phyloP scores from a whole-genome alignment of 2,113 vertebrate genomes.

The Sporophila hypoxantha region DNA sequence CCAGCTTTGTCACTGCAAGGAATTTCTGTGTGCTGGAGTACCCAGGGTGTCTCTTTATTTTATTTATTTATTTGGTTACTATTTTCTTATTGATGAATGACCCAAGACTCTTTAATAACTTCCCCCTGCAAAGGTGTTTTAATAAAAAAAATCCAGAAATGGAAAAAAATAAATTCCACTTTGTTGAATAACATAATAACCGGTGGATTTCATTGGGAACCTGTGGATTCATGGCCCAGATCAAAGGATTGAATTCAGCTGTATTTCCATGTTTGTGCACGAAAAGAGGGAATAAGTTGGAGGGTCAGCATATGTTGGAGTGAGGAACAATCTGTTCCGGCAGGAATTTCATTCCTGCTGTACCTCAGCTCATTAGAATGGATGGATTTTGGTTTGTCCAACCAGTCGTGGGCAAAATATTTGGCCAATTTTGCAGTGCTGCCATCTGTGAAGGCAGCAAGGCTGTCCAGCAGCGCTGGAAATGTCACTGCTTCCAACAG shows the following conservation, averaged over 20 bases:
- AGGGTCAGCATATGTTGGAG: background rate
- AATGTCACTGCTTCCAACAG: background rate
- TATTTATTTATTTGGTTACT: background rate
- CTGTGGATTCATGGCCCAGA: background rate
- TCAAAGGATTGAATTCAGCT: constrained; percentile 21
- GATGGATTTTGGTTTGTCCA: background rate
- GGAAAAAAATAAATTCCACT: background rate
- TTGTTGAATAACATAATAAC: background rate
- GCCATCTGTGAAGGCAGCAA: background rate
- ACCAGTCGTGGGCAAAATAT: background rate
- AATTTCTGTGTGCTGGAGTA: background rate
- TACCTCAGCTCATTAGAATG: background rate
- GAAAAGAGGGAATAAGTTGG: background rate
- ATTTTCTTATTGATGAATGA: background rate
- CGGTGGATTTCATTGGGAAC: background rate
- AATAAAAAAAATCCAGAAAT: background rate
- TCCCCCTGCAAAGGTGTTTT: background rate
- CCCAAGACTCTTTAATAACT: background rate
- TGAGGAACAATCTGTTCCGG: background rate
- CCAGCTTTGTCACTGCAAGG: background rate
- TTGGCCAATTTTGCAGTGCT: background rate
- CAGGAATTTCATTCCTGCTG: background rate
- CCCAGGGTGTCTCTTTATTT: background rate
- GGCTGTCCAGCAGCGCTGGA: background rate
- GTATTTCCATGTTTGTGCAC: constrained; percentile 4